Evolutionary conservation across 2,888 invertebrate species (phyloP).

Genomic region (Drosophila vallismaia): DNA sequence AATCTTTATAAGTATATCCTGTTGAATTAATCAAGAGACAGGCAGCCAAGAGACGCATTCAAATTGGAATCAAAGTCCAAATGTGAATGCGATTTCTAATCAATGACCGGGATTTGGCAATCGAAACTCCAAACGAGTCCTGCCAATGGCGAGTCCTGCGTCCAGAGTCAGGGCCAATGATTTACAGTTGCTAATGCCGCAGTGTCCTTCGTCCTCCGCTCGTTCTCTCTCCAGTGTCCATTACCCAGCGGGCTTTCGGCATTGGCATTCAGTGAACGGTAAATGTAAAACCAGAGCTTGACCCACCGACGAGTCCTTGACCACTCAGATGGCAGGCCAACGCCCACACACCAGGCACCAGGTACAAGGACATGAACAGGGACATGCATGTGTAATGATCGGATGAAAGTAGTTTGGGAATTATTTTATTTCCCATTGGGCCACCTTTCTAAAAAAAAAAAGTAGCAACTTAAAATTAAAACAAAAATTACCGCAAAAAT

Average conservation of each 20-base stretch:
- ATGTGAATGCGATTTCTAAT: constrained; percentile 27
- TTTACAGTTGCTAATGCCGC: constrained; percentile 41
- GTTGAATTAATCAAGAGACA: neutral
- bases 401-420: neutral
- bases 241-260: constrained; percentile 2
- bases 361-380: neutral
- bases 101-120: constrained; percentile 11
- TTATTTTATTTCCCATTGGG: neutral
- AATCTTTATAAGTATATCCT: neutral
- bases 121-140: neutral
- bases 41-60: constrained; percentile 20
- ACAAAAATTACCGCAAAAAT: neutral
- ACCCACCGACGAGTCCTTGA: constrained; percentile 7
- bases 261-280: constrained; percentile 29
- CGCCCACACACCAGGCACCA: constrained; percentile 1
- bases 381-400: constrained; percentile 21
- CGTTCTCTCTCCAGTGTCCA: neutral
- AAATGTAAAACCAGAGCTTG: neutral
- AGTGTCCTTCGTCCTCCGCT: neutral
- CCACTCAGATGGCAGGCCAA: neutral
- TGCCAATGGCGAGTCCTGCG: neutral
- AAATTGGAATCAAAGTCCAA: constrained; percentile 32
- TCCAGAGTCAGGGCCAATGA: constrained; percentile 18
- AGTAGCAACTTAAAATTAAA: neutral
- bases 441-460: no score